Percentiles rank a stretch among this genome's conserved stretches.
These are phyloP conservation scores for Hyles lineata DNA, from an alignment of 2,888 invertebrate species.

Conservation along the genomic window DNA sequence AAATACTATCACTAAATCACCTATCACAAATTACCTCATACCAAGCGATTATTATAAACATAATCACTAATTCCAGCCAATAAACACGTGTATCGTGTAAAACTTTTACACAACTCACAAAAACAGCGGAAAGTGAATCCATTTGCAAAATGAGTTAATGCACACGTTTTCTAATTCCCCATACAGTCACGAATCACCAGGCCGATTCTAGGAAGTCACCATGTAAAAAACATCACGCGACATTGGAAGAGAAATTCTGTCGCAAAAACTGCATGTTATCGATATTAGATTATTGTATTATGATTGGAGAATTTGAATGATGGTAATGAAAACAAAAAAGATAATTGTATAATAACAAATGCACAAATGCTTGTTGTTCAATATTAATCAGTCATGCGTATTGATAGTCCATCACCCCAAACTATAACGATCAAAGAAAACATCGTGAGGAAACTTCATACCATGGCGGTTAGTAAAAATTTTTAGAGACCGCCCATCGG, in stretches of 20 bases:
- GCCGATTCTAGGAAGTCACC: constrained; percentile 4
- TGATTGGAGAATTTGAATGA: neutral
- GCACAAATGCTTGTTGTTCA: too few relatives aligned
- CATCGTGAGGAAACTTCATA: too few relatives aligned
- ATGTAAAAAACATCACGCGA: neutral
- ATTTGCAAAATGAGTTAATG: constrained; percentile 24
- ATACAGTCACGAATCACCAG: constrained; percentile 15
- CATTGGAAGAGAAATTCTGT: neutral
- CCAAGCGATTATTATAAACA: too few relatives aligned
- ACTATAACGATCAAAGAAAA: too few relatives aligned
- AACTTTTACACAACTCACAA: neutral
- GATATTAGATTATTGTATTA: too few relatives aligned
- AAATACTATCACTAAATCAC: too few relatives aligned
- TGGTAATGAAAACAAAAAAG: neutral
- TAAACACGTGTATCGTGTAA: neutral
- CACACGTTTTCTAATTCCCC: constrained; percentile 38
- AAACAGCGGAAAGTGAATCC: constrained; percentile 29
- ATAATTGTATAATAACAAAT: too few relatives aligned
- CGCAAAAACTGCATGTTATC: neutral
- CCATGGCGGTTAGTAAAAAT: too few relatives aligned
- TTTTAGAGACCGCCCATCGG: too few relatives aligned
- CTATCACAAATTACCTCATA: too few relatives aligned
- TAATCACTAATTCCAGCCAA: neutral
- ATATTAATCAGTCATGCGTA: too few relatives aligned
- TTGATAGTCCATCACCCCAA: too few relatives aligned